A percentile compares a stretch with the other conserved stretches of the same genome.
Conservation (phyloP, 2,888 invertebrate species). For the Abrostola triplasia region DNA sequence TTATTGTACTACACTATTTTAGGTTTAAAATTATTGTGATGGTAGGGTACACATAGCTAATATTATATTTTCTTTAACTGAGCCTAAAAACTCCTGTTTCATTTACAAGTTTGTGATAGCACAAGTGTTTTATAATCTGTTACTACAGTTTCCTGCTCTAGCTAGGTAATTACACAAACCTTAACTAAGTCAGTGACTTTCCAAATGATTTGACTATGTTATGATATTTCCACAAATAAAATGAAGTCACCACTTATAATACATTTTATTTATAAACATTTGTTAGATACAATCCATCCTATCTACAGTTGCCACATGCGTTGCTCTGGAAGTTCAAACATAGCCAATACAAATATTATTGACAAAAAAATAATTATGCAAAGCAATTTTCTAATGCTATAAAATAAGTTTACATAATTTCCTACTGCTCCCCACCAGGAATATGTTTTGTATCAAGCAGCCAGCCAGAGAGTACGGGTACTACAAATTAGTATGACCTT, state of each 20-base stretch:
- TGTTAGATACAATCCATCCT: slow-evolving; percentile 66
- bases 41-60: too few species aligned
- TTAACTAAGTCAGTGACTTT: neutral
- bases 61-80: too few species aligned
- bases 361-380: slow-evolving; percentile 29
- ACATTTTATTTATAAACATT: slow-evolving; percentile 73
- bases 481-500: neutral
- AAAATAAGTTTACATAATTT: slow-evolving; percentile 37
- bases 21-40: neutral
- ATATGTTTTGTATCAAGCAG: slow-evolving; percentile 8
- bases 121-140: too few species aligned
- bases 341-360: slow-evolving; percentile 46
- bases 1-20: neutral
- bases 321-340: slow-evolving; percentile 73
- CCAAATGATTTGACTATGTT: neutral
- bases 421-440: slow-evolving; percentile 11
- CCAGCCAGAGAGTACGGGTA: neutral
- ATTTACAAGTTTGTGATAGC: too few species aligned
- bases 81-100: too few species aligned
- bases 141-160: neutral
- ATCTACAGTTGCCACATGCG: slow-evolving; percentile 79
- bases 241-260: slow-evolving; percentile 60
- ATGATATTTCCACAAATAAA: slow-evolving; percentile 31
- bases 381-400: slow-evolving; percentile 32
- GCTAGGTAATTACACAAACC: neutral